Percentiles rank a stretch among this genome's conserved stretches.
These are phyloP conservation scores for Tetragnatha versicolor DNA, from an alignment of 1,140 invertebrate species.

Conservation along the genomic window DNA sequence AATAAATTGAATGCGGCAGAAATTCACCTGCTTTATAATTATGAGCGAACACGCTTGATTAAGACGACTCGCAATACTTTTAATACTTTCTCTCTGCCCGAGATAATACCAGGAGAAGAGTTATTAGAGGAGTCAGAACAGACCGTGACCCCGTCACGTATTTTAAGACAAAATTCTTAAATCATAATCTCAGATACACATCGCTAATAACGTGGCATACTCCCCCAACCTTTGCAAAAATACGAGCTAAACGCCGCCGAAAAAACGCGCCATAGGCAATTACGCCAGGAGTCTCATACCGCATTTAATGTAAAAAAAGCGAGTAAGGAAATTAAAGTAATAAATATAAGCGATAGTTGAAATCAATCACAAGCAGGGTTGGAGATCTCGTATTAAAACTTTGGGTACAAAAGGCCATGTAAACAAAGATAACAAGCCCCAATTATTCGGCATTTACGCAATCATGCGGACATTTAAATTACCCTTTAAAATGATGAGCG, in stretches of 20 bases:
- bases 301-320: neutral
- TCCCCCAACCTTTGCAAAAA: no score
- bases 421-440: constrained; percentile 54
- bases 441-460: constrained; percentile 52
- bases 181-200: constrained; percentile 21
- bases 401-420: constrained; percentile 22
- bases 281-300: no score
- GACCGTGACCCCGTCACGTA: constrained; percentile 17
- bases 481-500: constrained; percentile 52
- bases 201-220: no score
- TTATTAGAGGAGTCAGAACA: constrained; percentile 7
- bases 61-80: constrained; percentile 5
- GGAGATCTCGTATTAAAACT: constrained; percentile 43
- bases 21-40: no score
- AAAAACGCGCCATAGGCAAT: neutral
- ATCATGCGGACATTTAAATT: constrained; percentile 54
- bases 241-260: neutral
- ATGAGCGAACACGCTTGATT: no score
- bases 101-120: constrained; percentile 2
- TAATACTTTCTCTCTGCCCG: no score
- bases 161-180: constrained; percentile 22
- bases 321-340: constrained; percentile 43
- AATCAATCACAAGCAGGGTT: constrained; percentile 48
- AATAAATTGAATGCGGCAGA: no score
- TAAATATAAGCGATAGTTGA: constrained; percentile 49